These are phyloP conservation scores for Metopia argyrocephala DNA, from an alignment of 2,888 invertebrate species.

Conservation along the genomic window DNA sequence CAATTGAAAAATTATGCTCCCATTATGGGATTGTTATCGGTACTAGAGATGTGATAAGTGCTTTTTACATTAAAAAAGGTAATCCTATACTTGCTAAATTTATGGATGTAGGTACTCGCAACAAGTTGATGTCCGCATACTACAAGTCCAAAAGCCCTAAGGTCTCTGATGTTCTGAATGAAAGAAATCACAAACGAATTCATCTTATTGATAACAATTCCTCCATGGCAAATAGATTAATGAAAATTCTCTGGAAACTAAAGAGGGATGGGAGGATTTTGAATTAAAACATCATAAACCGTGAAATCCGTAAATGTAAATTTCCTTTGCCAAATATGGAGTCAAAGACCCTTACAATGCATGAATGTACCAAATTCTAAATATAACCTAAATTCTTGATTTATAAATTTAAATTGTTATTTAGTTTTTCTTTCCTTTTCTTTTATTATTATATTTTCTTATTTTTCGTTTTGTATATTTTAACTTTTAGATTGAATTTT, in stretches of 20 bases:
- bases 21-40: background rate
- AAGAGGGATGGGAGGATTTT: too few relatives aligned
- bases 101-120: background rate
- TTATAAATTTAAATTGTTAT: too few relatives aligned
- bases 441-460: too few relatives aligned
- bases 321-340: background rate
- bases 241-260: slow-evolving; percentile 10
- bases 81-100: too few relatives aligned
- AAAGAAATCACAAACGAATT: too few relatives aligned
- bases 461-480: background rate
- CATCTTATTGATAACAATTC: slow-evolving; percentile 10
- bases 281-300: background rate
- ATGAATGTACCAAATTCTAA: too few relatives aligned
- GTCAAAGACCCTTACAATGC: too few relatives aligned
- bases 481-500: background rate
- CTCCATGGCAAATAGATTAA: background rate
- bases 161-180: background rate
- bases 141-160: background rate
- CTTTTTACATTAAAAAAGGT: slow-evolving; percentile 14
- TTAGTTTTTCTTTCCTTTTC: too few relatives aligned
- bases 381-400: background rate
- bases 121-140: too few relatives aligned
- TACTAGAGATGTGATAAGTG: slow-evolving; percentile 1
- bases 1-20: too few relatives aligned
- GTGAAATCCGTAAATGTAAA: background rate